phyloP scores from a whole-genome alignment of 1,140 invertebrate species.

The Panagrolaimus sp. region DNA sequence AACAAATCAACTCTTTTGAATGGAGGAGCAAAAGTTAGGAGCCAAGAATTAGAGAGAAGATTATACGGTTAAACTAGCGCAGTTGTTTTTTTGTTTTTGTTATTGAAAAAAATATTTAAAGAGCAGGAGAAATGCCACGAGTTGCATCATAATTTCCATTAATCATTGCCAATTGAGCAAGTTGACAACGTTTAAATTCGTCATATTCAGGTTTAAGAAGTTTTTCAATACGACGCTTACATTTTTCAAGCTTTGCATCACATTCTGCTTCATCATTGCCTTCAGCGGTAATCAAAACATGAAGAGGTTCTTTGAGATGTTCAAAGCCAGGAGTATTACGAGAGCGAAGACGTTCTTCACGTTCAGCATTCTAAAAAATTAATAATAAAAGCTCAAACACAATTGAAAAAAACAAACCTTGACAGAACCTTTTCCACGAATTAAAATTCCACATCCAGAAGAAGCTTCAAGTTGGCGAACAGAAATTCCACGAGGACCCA shows the following conservation, averaged over 20 bases:
- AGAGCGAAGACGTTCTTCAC: conserved; percentile 14
- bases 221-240: conserved; percentile 3
- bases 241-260: conserved; percentile 10
- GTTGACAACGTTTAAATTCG: conserved; percentile 10
- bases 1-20: too few species aligned
- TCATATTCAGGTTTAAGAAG: conserved; percentile 18
- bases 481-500: conserved; percentile 95
- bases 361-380: conserved; percentile 9
- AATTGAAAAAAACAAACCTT: conserved; percentile 24
- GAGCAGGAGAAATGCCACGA: too few species aligned
- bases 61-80: too few species aligned
- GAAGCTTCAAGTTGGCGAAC: conserved; percentile 97
- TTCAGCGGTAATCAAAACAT: conserved; percentile 8
- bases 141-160: conserved; percentile 1
- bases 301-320: conserved; percentile 17
- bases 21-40: too few species aligned
- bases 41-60: too few species aligned
- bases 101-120: too few species aligned
- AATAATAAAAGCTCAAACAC: not conserved
- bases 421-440: conserved; percentile 93
- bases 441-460: conserved; percentile 99
- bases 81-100: too few species aligned
- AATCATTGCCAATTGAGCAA: conserved; percentile 11
- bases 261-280: conserved; percentile 9
- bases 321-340: conserved; percentile 8